Evolutionary conservation across 1,140 invertebrate species (phyloP).

Genomic region (Drosophila repleta): DNA sequence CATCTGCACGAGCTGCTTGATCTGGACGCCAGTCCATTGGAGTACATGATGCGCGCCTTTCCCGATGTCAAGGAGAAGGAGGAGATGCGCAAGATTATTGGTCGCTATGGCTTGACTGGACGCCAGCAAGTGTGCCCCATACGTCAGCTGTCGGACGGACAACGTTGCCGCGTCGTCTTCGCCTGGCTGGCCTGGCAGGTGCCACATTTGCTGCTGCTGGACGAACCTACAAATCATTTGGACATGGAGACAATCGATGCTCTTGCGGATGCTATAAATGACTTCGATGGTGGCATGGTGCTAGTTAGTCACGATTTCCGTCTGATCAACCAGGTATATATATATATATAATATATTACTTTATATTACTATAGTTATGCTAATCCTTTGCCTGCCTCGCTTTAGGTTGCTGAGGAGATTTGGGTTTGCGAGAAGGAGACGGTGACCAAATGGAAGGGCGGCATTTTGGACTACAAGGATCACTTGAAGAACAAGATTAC

Average conservation of each 20-base stretch:
- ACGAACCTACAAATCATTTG: constrained; percentile 99
- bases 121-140: constrained; percentile 99
- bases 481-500: constrained; percentile 89
- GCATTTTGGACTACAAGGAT: constrained; percentile 98
- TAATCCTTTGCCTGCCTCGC: background rate
- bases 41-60: constrained; percentile 99
- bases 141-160: constrained; percentile 98
- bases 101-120: constrained; percentile 97
- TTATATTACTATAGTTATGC: background rate
- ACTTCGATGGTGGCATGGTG: constrained; percentile 99
- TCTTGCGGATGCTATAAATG: constrained; percentile 98
- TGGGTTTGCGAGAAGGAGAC: constrained; percentile 99
- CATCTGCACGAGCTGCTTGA: constrained; percentile 98
- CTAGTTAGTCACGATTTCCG: constrained; percentile 98
- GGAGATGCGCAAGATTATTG: constrained; percentile 99
- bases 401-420: constrained; percentile 98
- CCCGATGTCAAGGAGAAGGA: constrained; percentile 99
- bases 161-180: constrained; percentile 99
- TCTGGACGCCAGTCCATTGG: constrained; percentile 96
- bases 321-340: constrained; percentile 96
- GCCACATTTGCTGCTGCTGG: constrained; percentile 96
- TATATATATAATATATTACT: background rate
- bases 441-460: constrained; percentile 98
- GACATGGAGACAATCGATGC: constrained; percentile 99
- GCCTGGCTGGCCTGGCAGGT: constrained; percentile 98